These are phyloP conservation scores for Hiodon alosoides DNA, from an alignment of 2,113 vertebrate species.

Conservation along the genomic window DNA sequence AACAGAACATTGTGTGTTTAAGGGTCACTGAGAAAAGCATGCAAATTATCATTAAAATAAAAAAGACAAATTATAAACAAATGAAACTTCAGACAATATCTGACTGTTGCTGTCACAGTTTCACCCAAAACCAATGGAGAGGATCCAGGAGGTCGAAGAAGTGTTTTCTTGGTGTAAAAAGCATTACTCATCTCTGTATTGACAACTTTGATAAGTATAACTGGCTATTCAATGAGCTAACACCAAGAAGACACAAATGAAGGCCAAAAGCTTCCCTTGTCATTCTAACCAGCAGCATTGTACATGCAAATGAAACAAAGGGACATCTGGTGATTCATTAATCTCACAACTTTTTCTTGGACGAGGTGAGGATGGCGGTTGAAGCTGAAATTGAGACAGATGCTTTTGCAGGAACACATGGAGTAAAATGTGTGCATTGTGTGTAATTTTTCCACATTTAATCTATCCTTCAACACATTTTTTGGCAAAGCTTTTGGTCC, in stretches of 20 bases:
- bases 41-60: neutral
- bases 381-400: slow-evolving; percentile 35
- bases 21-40: neutral
- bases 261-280: slow-evolving; percentile 29
- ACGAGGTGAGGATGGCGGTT: neutral
- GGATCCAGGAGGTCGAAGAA: slow-evolving; percentile 33
- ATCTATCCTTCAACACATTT: too few relatives aligned
- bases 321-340: slow-evolving; percentile 54
- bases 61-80: too few relatives aligned
- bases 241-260: slow-evolving; percentile 43
- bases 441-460: neutral
- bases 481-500: slow-evolving; percentile 30
- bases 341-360: slow-evolving; percentile 34
- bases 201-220: slow-evolving; percentile 52
- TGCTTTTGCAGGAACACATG: slow-evolving; percentile 25
- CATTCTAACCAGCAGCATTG: slow-evolving; percentile 31
- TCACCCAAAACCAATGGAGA: slow-evolving; percentile 24
- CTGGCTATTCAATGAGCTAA: slow-evolving; percentile 45
- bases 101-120: neutral
- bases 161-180: slow-evolving; percentile 34
- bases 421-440: slow-evolving; percentile 37
- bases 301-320: slow-evolving; percentile 42
- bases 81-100: neutral
- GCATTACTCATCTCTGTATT: slow-evolving; percentile 27
- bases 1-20: neutral